Base-by-base conservation (phyloP, 2,888 invertebrate genomes). In the Clostera curtula region DNA sequence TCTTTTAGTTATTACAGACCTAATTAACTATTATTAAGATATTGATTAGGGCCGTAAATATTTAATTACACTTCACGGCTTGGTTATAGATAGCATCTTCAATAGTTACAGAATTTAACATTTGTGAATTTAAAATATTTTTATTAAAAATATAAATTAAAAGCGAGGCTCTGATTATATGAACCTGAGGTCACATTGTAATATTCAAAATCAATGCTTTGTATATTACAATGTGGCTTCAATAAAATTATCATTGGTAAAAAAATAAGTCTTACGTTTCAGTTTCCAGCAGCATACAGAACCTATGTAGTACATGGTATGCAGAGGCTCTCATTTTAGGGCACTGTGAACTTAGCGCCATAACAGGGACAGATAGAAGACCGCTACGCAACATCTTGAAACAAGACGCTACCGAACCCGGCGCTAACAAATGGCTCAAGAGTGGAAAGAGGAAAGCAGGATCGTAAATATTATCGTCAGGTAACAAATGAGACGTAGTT, bases 401-500 rank as follows among this genome's bases (percentile, higher is more conserved):
- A 31, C 91, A 90, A 9, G 90, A 88, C 1, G 93, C 88, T 25
- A 88, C 85, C 19, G 90, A 89, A 41, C 93, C 93, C 3, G 93
- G 90, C 0, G 90, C 88, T 36, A 95, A 76, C 21, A 94, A 70
- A 54, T 90, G 88, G 37, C 88, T 88, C 60, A 96, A 86, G 5
- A 95, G 63, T 0, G 95, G 93, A 27, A 96, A 80, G 42, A 95
- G 76, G 62, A 95, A 96, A 12, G 90, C 85, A 1, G 96, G 91
- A 73, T 96, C 96, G 50, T 96, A 96, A 26, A 91, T 76, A 3
- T 82, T 67, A 17, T 62, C 63, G 15, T 67, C 67, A 0, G 40
- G 39, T 19, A 59, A 57, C 3, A 40, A 6, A 35, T 76, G 73
- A 2, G 70, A 68, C 2, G 44, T 30, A 4, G 53, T 47, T 6